phyloP scores from a whole-genome alignment of 2,113 vertebrate species.

The Heterocephalus glaber region DNA sequence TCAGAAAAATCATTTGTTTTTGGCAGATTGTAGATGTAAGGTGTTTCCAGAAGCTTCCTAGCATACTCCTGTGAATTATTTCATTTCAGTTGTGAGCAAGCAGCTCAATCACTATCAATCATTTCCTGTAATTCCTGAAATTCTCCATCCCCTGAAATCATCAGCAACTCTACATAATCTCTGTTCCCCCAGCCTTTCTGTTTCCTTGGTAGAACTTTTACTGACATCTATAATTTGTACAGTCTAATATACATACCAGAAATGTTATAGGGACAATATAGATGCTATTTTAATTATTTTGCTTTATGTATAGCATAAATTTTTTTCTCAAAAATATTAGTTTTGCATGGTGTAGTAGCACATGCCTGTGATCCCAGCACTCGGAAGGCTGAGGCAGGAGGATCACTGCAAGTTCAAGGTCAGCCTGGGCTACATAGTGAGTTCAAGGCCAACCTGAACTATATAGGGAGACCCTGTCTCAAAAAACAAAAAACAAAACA shows the following conservation, averaged over 20 bases:
- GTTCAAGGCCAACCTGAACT: too few species aligned
- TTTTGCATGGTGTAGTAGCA: too few species aligned
- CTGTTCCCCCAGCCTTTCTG: not conserved
- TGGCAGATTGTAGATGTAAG: not conserved
- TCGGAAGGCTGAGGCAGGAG: too few species aligned
- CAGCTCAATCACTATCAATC: slow-evolving; percentile 18
- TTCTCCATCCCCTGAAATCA: slow-evolving; percentile 17
- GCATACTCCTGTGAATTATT: not conserved
- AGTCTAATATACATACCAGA: not conserved
- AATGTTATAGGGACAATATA: not conserved
- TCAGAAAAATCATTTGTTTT: not conserved
- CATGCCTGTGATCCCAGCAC: too few species aligned
- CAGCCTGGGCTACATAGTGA: too few species aligned
- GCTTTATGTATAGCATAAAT: not conserved
- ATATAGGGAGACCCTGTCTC: too few species aligned
- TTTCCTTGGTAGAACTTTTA: slow-evolving; percentile 21
- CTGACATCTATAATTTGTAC: not conserved
- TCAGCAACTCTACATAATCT: not conserved
- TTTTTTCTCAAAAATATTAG: slow-evolving; percentile 4
- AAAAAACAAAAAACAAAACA: too few species aligned
- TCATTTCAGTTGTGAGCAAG: not conserved
- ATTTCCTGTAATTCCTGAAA: slow-evolving; percentile 51
- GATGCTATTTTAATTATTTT: not conserved
- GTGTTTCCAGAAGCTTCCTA: slow-evolving; percentile 17
- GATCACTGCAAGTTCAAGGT: too few species aligned